phyloP scores from a whole-genome alignment of 2,797 vertebrate genomes.

The Todus mexicanus region DNA sequence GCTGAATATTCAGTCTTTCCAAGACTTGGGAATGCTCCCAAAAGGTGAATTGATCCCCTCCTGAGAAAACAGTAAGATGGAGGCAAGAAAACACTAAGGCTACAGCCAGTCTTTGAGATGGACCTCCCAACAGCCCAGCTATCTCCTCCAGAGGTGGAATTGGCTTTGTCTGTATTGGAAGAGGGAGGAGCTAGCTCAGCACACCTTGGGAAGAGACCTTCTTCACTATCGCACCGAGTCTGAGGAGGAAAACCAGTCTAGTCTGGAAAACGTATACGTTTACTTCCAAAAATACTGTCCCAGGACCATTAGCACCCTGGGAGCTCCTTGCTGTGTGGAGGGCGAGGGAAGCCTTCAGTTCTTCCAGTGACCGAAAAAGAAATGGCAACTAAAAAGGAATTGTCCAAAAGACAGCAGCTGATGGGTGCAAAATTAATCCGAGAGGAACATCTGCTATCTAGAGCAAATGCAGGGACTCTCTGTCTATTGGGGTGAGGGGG shows the following conservation, averaged over 20 bases:
- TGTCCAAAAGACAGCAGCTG: conserved; percentile 11
- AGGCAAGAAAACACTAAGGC: conserved; percentile 18
- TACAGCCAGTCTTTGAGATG: not conserved
- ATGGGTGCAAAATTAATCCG: not conserved
- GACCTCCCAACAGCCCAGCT: not conserved
- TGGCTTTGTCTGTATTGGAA: not conserved
- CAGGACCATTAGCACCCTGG: not conserved
- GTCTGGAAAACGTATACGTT: not conserved
- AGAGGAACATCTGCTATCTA: conserved; percentile 42
- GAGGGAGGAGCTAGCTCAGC: not conserved
- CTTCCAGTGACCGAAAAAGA: conserved; percentile 9
- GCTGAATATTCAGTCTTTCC: conserved; percentile 24
- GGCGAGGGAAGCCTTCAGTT: conserved; percentile 13
- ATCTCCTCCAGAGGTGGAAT: not conserved
- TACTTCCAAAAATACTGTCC: conserved; percentile 4
- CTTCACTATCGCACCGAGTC: not conserved
- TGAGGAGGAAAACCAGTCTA: conserved; percentile 2
- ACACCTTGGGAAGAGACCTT: not conserved
- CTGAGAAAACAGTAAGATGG: conserved; percentile 31
- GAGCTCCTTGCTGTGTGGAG: conserved; percentile 36
- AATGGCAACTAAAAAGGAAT: not conserved
- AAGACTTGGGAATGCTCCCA: conserved; percentile 8
- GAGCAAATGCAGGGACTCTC: conserved; percentile 15
- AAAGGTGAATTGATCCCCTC: conserved; percentile 14
- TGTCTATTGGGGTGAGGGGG: not conserved